Conservation (phyloP, 1,140 invertebrate species). For the Hyposmocoma kahamanoa region DNA sequence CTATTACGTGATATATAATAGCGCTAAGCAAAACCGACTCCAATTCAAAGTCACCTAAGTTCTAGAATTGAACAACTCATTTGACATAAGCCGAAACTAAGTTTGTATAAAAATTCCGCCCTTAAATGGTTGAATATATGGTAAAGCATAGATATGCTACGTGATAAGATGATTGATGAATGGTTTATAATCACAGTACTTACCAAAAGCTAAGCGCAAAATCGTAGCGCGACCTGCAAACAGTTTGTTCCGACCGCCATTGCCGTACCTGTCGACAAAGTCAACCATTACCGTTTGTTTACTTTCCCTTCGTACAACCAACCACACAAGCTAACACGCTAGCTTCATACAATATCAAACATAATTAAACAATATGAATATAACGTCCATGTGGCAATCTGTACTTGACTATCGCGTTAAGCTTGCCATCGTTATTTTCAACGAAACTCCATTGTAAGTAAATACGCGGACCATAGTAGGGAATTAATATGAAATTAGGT, state of each 20-base stretch:
- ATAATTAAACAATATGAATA: neutral
- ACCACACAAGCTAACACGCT: neutral
- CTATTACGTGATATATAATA: neutral
- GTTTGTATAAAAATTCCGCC: neutral
- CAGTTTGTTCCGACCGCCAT: slow-evolving; percentile 21
- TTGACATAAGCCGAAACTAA: neutral
- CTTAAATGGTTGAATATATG: neutral
- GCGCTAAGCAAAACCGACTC: neutral
- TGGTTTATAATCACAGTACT: slow-evolving; percentile 6
- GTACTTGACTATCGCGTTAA: neutral
- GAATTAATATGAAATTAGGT: no score
- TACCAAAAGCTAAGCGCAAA: slow-evolving; percentile 28
- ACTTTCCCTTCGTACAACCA: neutral
- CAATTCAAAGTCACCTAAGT: neutral
- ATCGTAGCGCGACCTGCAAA: slow-evolving; percentile 17
- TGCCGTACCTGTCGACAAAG: slow-evolving; percentile 33
- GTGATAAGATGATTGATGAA: neutral
- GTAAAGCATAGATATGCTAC: neutral
- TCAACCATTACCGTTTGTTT: no score
- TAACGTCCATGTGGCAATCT: neutral
- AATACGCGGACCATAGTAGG: no score
- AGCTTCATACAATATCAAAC: neutral
- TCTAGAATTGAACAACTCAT: neutral
- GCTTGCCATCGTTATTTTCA: neutral
- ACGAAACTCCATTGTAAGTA: no score